These are phyloP conservation scores for Naja naja DNA, from an alignment of 2,113 vertebrate genomes.

Conservation along the genomic window DNA sequence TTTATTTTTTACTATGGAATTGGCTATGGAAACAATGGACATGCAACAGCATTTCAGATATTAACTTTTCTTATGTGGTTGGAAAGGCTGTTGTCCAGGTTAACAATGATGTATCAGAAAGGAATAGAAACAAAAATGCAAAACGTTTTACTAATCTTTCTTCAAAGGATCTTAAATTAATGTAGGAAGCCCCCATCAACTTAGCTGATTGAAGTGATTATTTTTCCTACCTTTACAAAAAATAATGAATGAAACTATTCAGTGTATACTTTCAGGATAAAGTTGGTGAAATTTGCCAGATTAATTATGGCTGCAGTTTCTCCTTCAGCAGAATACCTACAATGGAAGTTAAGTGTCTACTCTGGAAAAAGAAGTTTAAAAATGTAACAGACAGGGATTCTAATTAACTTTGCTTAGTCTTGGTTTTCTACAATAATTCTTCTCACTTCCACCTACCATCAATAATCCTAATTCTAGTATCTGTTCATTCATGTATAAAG, in stretches of 20 bases:
- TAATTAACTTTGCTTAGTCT: neutral
- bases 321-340: constrained; percentile 1
- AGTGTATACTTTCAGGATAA: constrained; percentile 30
- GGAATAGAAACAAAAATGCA: constrained; percentile 25
- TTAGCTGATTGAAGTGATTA: neutral
- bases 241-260: constrained; percentile 11
- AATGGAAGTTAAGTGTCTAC: constrained; percentile 6
- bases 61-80: neutral
- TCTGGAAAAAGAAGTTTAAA: constrained; percentile 23
- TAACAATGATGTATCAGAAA: constrained; percentile 17
- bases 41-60: neutral
- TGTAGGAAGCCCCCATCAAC: constrained; percentile 8
- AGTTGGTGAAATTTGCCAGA: neutral
- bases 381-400: neutral
- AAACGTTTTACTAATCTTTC: constrained; percentile 33
- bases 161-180: neutral
- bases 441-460: neutral
- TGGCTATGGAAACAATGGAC: neutral
- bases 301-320: constrained; percentile 4
- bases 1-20: neutral
- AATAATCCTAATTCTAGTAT: neutral
- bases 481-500: neutral
- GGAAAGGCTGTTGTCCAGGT: neutral
- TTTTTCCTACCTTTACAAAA: neutral
- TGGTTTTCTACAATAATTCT: constrained; percentile 11